Base-by-base conservation (phyloP, 2,113 vertebrate genomes). In the Canis aureus region DNA sequence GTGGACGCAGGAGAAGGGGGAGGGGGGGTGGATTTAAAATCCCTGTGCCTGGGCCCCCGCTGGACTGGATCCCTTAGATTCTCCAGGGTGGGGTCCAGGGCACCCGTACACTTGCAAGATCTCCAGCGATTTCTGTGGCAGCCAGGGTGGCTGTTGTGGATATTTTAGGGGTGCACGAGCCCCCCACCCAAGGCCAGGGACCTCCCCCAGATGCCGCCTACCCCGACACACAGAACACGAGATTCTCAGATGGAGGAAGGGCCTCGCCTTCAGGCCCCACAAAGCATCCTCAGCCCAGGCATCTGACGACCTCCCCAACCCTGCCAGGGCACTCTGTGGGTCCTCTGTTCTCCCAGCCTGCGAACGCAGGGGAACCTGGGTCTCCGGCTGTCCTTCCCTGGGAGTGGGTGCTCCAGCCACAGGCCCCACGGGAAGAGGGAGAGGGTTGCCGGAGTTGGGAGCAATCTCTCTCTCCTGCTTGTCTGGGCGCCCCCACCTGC, bases 381-480 rank as follows among this genome's bases (percentile, higher is more conserved):
- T 29, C 57, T 90, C 29, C 0, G 19, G 5, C 5, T 27, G 25
- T n/a, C 64, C 32, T 15, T 43, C 1, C 59, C 38, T 2, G 5
- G 27, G 66, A 16, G 15, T 9, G 29, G 49, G 16, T 2, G 43
- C 23, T 53, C 20, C 27, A 11, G 57, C 16, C 27, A 1, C 3
- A 1, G 23, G 32, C 29, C 57, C 32, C 1, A 0, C 0, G 10
- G 29, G 23, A 59, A 29, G 49, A 23, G n/a, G 17, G 35, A 0
- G n/a, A 17, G 53, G 32, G 59, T 38, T 19, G 9, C 60, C 69
- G 9, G 5, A 17, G 13, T 11, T 2, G 38, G 5, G 27, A 25
- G 8, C 7, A 0, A 13, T 38, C 8, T 3, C 38, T 1, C 1
- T 38, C 69, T 12, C 35, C 59, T 23, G 22, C 25, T 5, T 38